Evolutionary conservation across 2,888 invertebrate species (phyloP).

Genomic region (Adelphocoris suturalis): DNA sequence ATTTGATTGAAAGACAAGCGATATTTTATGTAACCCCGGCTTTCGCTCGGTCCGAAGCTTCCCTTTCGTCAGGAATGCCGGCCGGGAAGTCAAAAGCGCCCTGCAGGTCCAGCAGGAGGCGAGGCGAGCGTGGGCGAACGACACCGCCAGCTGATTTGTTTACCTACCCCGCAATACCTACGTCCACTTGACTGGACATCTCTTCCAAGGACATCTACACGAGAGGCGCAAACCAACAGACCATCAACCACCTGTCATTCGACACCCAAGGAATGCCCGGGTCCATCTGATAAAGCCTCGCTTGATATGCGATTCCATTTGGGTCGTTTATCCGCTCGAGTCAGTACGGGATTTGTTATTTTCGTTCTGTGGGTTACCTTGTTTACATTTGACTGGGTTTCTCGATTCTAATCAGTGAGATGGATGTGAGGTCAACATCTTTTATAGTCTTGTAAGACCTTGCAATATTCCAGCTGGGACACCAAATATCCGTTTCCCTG

Average conservation of each 20-base stretch:
- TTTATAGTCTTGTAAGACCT: neutral
- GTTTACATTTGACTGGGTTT: constrained; percentile 20
- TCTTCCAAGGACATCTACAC: constrained; percentile 10
- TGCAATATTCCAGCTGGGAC: neutral
- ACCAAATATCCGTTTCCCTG: neutral
- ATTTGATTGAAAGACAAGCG: constrained; percentile 20
- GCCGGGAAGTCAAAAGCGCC: constrained; percentile 28
- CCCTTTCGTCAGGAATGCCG: constrained; percentile 11
- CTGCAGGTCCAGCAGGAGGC: constrained; percentile 20
- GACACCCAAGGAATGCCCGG: constrained; percentile 19
- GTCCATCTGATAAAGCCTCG: constrained; percentile 12
- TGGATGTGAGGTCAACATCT: constrained; percentile 53
- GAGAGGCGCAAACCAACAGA: neutral
- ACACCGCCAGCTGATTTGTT: constrained; percentile 61
- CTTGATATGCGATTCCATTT: constrained; percentile 22
- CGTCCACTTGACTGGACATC: constrained; percentile 54
- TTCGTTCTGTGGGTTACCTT: neutral
- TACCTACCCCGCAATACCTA: constrained; percentile 3
- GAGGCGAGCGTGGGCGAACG: constrained; percentile 40
- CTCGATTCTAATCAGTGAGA: constrained; percentile 22
- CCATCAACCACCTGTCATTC: constrained; percentile 49
- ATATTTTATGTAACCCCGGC: constrained; percentile 9
- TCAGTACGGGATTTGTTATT: neutral
- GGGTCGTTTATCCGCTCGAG: neutral
- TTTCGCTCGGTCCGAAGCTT: neutral